Base-by-base conservation (phyloP, 2,888 invertebrate species). In the Aporophyla nigra region DNA sequence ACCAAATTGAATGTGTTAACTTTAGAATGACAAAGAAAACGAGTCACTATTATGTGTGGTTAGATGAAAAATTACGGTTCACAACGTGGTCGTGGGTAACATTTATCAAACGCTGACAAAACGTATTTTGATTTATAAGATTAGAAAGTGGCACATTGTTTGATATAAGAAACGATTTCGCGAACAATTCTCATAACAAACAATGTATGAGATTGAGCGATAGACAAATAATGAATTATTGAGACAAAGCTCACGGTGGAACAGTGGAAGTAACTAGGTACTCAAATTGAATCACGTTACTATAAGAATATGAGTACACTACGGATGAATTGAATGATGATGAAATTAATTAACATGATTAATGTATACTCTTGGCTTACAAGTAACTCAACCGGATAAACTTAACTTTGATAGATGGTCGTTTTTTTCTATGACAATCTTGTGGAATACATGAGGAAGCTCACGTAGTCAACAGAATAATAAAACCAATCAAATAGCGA, bases 91-190 rank as follows among this genome's bases (percentile, higher is more conserved):
- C 54, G 49, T 33, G 58, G 62, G 62, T 67, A 74, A 63, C 66
- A 82, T 82, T 77, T 71, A 75, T 80, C 69, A 78, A 68, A 62
- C 56, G 56, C 74, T 71, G 61, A 72, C 71, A 76, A 86, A 74
- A 74, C 67, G 54, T 73, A 24, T 12, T 65, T 68, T 83, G 76
- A 86, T 82, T 76, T 74, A 88, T 77, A 79, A 74, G 67, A 76
- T 76, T 72, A 74, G 79, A 86, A 80, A 87, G 77, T 84, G 65
- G 62, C 43, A 72, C 33, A 78, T 87, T 87, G 76, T 88, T 81
- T 33, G 54, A 63, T 74, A 71, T 59, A 67, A 80, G 69, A 75
- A 88, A 76, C 61, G 27, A 83, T 67, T 84, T 69, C 3, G 61
- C 33, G 62, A 63, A 76, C 58, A 73, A 54, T 74, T 62, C 73